These are phyloP conservation scores for Hapalemur alaotrensis DNA, from an alignment of 2,797 vertebrate genomes.

Conservation along the genomic window DNA sequence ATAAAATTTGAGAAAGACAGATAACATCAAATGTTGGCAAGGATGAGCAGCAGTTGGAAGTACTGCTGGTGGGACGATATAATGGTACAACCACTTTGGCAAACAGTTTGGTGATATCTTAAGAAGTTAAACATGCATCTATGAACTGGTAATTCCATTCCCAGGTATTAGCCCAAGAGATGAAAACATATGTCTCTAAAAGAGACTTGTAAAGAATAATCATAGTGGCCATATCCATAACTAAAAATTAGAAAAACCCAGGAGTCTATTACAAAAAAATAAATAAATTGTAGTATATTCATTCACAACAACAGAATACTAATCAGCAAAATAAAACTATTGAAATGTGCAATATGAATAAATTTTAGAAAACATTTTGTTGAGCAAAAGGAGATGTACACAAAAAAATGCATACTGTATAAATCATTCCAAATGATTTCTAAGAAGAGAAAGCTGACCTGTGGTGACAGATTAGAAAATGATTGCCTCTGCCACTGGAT, in stretches of 20 bases:
- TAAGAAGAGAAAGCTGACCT: not conserved
- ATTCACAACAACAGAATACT: not conserved
- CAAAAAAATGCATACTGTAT: not conserved
- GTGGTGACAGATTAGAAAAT: not conserved
- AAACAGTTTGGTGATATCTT: not conserved
- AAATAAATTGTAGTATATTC: not conserved
- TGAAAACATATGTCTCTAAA: not conserved
- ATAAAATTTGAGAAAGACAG: not conserved
- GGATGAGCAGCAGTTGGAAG: not conserved
- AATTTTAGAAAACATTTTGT: not conserved
- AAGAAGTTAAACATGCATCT: not conserved
- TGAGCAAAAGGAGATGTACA: not conserved
- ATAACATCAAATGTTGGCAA: not conserved
- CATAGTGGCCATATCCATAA: not conserved
- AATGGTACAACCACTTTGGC: not conserved
- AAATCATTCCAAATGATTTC: not conserved
- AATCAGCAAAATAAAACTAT: not conserved
- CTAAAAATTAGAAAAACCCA: not conserved
- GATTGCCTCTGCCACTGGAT: not conserved
- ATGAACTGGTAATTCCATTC: not conserved
- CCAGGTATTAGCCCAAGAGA: not conserved
- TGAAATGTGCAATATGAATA: not conserved
- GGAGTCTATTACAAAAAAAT: not conserved
- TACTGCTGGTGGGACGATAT: not conserved
- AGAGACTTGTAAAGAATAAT: not conserved